Evolutionary conservation across 2,113 vertebrate species (phyloP), one percentile per base, ranked within the genome.

Genomic region (Microcebus lehilahytsara): DNA sequence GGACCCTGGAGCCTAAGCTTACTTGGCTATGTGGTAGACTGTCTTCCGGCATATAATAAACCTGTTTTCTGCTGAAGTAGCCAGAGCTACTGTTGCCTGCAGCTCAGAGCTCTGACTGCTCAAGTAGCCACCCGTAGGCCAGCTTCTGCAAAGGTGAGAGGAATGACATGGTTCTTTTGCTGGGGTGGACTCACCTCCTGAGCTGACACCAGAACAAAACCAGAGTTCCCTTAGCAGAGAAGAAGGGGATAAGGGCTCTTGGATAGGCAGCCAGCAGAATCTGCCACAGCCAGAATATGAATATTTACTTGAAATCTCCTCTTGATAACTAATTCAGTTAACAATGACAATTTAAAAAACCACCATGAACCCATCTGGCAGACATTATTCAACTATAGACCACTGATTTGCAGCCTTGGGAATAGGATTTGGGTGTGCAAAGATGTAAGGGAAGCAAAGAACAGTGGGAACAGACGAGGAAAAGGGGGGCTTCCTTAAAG

Each of bases 171-270:
- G 8, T 20, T 67, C 74, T 53, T 84, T 30, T 2, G 0, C 79
- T 56, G 20, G 62, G 30, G 42, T 16, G n/a, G 66, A 37, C 40
- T 20, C 9, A 4, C 27, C 23, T 37, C 60, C 66, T 23, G 53
- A 69, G 56, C 75, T 75, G 75, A 87, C 40, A 27, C 53, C 46
- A 30, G 64, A 62, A 53, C 51, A 95, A 84, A 93, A 74, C 32
- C 7, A 1, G 30, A 5, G 46, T 51, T 92, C 77, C 40, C 22
- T 79, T 78, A 11, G 40, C 69, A 34, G 32, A 34, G 37, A 72
- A 30, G 78, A 66, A 40, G 25, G 30, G 42, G 34, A 56, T 11
- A 4, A 0, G 13, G 60, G 40, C 34, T n/a, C 23, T 75, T 53
- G 53, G 60, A 9, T 30, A 6, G 40, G 53, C 64, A 81, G 34